A percentile compares a stretch with the other conserved stretches of the same genome.
phyloP scores from a whole-genome alignment of 2,113 vertebrate genomes.

The Cnemophilus loriae region DNA sequence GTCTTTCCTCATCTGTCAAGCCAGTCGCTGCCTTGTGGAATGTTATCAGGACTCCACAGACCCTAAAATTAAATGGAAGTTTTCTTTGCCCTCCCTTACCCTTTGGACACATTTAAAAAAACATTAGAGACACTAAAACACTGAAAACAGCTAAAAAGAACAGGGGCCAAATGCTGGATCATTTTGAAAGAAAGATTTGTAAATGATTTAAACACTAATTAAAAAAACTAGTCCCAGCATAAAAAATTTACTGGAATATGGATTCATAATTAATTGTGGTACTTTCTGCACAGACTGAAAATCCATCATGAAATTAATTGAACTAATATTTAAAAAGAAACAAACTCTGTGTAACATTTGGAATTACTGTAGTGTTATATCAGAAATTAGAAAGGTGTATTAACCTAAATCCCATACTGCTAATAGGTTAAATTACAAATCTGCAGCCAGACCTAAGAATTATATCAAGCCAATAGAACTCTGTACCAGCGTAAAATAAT shows the following conservation, averaged over 20 bases:
- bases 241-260: not conserved
- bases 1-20: not conserved
- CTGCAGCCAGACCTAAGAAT: not conserved
- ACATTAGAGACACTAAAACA: not conserved
- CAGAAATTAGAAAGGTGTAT: not conserved
- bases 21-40: not conserved
- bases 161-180: not conserved
- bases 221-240: not conserved
- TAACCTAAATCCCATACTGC: not conserved
- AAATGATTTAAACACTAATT: not conserved
- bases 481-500: not conserved
- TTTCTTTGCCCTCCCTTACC: not conserved
- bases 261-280: not conserved
- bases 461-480: not conserved
- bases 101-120: not conserved
- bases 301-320: not conserved
- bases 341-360: not conserved
- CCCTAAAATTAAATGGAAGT: not conserved
- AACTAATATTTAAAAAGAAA: not conserved
- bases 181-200: not conserved
- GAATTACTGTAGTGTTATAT: not conserved
- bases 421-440: not conserved
- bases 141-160: not conserved
- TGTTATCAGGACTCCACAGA: not conserved
- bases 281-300: not conserved